Evolutionary conservation across 2,797 vertebrate genomes (phyloP).

Genomic region (Poecilia gillii): DNA sequence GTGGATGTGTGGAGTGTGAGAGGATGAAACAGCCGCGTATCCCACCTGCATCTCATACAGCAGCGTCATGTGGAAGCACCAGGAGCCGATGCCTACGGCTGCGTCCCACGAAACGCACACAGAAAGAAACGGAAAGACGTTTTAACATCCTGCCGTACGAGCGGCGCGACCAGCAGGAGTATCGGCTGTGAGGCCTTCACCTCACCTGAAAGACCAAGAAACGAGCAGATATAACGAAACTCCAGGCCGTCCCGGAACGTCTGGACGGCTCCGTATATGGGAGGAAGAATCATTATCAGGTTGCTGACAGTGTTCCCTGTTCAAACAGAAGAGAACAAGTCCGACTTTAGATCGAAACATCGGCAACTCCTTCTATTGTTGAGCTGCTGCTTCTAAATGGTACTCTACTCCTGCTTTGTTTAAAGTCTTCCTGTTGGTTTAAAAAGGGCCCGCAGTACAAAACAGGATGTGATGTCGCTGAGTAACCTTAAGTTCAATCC

Average conservation of each 20-base stretch:
- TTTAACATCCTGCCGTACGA: not conserved
- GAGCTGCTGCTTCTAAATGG: not conserved
- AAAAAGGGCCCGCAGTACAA: not conserved
- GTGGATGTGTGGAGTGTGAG: not conserved
- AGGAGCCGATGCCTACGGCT: conserved; percentile 97
- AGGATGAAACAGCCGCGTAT: not conserved
- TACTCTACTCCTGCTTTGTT: not conserved
- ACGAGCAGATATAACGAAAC: conserved; percentile 91
- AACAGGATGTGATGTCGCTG: not conserved
- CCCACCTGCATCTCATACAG: conserved; percentile 99
- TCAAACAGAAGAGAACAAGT: conserved; percentile 36
- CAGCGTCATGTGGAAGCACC: conserved; percentile 99
- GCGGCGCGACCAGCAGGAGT: too few relatives aligned
- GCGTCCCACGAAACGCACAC: conserved; percentile 55
- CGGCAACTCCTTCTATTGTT: not conserved
- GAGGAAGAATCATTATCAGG: conserved; percentile 98
- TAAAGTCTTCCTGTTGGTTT: not conserved
- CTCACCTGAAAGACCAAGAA: conserved; percentile 92
- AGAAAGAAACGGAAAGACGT: not conserved
- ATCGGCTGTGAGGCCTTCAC: not conserved
- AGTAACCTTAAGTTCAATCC: not conserved
- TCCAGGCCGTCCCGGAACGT: conserved; percentile 91
- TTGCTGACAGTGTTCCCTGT: conserved; percentile 99
- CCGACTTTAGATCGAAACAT: not conserved
- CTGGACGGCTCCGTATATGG: conserved; percentile 92